phyloP scores from a whole-genome alignment of 2,888 invertebrate genomes.

The Hedya salicella region DNA sequence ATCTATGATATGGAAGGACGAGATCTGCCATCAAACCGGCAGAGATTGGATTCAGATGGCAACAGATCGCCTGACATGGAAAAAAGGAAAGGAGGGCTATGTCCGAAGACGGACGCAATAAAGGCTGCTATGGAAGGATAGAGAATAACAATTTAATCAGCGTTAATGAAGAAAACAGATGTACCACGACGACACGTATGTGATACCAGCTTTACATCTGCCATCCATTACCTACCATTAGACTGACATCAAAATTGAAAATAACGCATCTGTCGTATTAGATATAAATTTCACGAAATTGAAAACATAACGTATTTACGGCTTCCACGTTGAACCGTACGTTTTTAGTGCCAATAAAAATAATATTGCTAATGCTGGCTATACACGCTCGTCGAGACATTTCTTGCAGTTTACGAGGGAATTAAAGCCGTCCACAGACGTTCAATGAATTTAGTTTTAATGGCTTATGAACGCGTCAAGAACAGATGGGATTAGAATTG shows the following conservation, averaged over 20 bases:
- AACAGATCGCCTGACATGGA: no score
- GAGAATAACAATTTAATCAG: no score
- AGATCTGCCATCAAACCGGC: no score
- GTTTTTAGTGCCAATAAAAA: slow-evolving; percentile 42
- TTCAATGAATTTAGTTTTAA: slow-evolving; percentile 42
- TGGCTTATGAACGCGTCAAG: slow-evolving; percentile 19
- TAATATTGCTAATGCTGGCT: slow-evolving; percentile 43
- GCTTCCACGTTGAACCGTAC: slow-evolving; percentile 38
- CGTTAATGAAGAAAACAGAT: no score
- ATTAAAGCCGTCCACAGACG: slow-evolving; percentile 41
- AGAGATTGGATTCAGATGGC: no score
- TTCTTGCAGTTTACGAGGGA: slow-evolving; percentile 37
- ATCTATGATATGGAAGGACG: no score
- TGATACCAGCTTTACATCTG: no score
- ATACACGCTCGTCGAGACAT: slow-evolving; percentile 42
- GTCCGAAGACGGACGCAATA: no score
- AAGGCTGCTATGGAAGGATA: no score
- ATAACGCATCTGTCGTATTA: slow-evolving; percentile 25
- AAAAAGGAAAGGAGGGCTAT: no score
- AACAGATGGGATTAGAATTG: slow-evolving; percentile 35
- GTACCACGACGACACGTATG: no score
- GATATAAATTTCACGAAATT: slow-evolving; percentile 40
- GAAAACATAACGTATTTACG: slow-evolving; percentile 42
- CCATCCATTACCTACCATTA: background rate
- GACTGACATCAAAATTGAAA: slow-evolving; percentile 9